phyloP scores from a whole-genome alignment of 2,888 invertebrate species.

The Agrotis puta region DNA sequence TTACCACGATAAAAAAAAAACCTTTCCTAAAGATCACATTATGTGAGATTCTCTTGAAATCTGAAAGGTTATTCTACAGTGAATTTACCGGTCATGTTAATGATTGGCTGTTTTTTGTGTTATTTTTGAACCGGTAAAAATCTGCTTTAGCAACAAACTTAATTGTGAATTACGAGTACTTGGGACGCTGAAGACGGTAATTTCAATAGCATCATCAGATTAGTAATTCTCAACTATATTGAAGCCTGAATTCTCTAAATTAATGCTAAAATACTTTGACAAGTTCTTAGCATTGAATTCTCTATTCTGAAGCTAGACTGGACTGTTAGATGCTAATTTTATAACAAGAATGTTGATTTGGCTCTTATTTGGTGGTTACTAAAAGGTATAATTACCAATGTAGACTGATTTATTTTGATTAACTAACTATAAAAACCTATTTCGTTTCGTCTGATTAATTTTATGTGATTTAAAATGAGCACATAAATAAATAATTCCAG shows the following conservation, averaged over 20 bases:
- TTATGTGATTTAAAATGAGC: neutral
- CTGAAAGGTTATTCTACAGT: neutral
- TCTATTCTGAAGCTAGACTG: neutral
- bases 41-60: neutral
- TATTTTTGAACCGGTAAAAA: too few species aligned
- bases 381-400: neutral
- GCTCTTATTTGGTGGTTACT: neutral
- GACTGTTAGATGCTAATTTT: neutral
- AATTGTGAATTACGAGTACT: too few species aligned
- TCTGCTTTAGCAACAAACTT: too few species aligned
- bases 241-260: neutral
- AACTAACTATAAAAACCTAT: too few species aligned
- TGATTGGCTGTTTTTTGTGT: neutral
- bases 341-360: neutral
- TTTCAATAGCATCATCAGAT: too few species aligned
- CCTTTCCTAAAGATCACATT: constrained; percentile 9
- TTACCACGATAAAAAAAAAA: too few species aligned
- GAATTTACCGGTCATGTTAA: neutral
- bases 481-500: constrained; percentile 1
- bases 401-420: too few species aligned
- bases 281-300: neutral
- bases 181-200: too few species aligned
- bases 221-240: neutral
- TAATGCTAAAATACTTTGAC: neutral
- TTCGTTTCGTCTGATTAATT: neutral